phyloP scores from a whole-genome alignment of 2,113 vertebrate species.

The Hystrix cristata region DNA sequence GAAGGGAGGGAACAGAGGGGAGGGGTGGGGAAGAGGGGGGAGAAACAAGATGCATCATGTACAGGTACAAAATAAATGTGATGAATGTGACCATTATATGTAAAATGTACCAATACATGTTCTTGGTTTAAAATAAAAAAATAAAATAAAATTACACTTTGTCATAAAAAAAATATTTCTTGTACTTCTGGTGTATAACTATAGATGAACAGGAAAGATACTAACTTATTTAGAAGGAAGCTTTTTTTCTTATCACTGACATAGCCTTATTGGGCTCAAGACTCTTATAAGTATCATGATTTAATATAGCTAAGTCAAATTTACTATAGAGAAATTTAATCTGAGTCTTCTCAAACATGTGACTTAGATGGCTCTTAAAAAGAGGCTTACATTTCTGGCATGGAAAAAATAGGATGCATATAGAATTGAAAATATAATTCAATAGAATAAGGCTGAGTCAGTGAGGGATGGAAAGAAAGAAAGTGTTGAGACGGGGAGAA shows the following conservation, averaged over 20 bases:
- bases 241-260: neutral
- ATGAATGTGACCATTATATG: too few relatives aligned
- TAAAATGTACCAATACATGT: too few relatives aligned
- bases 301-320: conserved; percentile 50
- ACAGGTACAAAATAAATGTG: too few relatives aligned
- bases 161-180: conserved; percentile 9
- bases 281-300: neutral
- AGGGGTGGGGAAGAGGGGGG: too few relatives aligned
- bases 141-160: too few relatives aligned
- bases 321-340: conserved; percentile 23
- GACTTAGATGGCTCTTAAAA: conserved; percentile 26
- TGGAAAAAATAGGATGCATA: neutral
- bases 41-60: too few relatives aligned
- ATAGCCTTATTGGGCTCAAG: conserved; percentile 16
- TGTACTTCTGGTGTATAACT: neutral
- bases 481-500: neutral
- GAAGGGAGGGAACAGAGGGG: too few relatives aligned
- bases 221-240: conserved; percentile 13
- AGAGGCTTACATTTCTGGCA: conserved; percentile 17
- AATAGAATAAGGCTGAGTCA: conserved; percentile 33
- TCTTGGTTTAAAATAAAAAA: too few relatives aligned
- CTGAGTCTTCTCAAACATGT: conserved; percentile 7
- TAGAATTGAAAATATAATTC: neutral
- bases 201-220: conserved; percentile 47
- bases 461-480: neutral